Conservation (phyloP, 2,113 vertebrate genomes). For the Todiramphus chloris region DNA sequence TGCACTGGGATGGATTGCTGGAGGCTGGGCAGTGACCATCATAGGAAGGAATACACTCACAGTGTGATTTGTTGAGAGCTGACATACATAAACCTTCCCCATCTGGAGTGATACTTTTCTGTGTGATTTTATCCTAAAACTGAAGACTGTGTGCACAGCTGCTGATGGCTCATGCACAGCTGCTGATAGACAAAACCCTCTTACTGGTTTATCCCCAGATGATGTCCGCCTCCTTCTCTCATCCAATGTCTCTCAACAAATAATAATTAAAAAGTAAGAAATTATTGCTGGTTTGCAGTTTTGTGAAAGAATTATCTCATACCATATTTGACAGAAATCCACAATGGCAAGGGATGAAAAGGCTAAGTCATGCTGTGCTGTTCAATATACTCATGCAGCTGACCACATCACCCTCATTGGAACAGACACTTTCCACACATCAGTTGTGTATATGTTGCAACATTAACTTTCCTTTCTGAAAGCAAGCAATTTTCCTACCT, state of each 20-base stretch:
- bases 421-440: background rate
- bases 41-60: fast-evolving
- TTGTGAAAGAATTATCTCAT: background rate
- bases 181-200: conserved; percentile 47
- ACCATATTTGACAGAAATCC: background rate
- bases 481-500: background rate
- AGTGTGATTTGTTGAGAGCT: background rate
- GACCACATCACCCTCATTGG: background rate
- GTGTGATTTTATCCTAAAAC: background rate
- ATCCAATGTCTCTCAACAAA: background rate
- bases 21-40: background rate
- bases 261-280: conserved; percentile 5
- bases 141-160: conserved; percentile 30
- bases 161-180: conserved; percentile 41
- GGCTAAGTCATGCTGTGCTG: background rate
- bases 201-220: conserved; percentile 20
- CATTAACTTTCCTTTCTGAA: background rate
- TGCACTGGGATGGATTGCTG: background rate
- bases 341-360: background rate
- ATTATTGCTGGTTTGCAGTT: background rate
- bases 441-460: fast-evolving
- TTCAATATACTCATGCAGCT: background rate
- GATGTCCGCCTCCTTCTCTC: background rate
- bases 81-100: background rate
- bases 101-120: conserved; percentile 15